Evolutionary conservation across 2,888 invertebrate genomes (phyloP).

Genomic region (Pilophorus perplexus): DNA sequence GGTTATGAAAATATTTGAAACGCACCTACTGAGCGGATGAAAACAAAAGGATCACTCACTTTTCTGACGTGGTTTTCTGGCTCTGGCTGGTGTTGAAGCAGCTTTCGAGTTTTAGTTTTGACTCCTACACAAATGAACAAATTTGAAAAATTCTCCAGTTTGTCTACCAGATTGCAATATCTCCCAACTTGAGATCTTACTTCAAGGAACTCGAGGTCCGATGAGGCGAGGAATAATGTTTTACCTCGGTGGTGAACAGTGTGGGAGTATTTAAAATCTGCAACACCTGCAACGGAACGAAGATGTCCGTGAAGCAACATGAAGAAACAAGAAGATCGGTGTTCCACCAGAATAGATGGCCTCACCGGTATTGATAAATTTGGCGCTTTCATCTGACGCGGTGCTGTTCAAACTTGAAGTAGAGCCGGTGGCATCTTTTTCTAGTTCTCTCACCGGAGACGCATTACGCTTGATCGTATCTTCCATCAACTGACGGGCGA

Average conservation of each 20-base stretch:
- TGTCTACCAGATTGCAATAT: too few species aligned
- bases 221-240: conserved; percentile 15
- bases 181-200: neutral
- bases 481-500: conserved; percentile 89
- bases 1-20: too few species aligned
- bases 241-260: conserved; percentile 23
- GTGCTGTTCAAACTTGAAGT: conserved; percentile 77
- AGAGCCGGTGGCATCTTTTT: conserved; percentile 61
- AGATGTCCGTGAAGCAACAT: too few species aligned
- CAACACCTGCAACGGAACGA: neutral
- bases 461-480: conserved; percentile 94
- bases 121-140: conserved; percentile 57
- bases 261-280: conserved; percentile 24
- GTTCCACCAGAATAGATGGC: neutral
- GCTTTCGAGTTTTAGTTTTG: conserved; percentile 83
- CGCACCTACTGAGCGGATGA: too few species aligned
- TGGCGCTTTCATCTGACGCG: conserved; percentile 61
- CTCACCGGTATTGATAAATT: neutral
- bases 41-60: too few species aligned
- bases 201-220: conserved; percentile 23
- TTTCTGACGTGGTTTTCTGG: too few species aligned
- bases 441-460: conserved; percentile 70
- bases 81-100: conserved; percentile 55
- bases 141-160: too few species aligned
- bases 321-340: too few species aligned